phyloP scores from a whole-genome alignment of 2,888 invertebrate species.

The Meganola albula region DNA sequence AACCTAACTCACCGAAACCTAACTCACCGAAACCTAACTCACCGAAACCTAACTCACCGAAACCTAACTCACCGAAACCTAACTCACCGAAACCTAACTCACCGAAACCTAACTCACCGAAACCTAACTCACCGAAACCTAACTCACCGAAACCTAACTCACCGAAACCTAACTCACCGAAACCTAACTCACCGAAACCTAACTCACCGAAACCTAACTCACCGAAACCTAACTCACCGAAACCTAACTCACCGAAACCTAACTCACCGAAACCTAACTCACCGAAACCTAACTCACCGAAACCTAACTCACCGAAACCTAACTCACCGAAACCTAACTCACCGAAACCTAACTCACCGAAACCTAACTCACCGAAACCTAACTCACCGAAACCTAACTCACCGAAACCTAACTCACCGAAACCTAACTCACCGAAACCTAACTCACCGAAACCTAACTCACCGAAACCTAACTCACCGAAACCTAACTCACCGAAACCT shows the following conservation, averaged over 20 bases:
- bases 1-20: slow-evolving; percentile 12
- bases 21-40: slow-evolving; percentile 10
- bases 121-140: slow-evolving; percentile 8
- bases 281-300: no score
- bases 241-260: slow-evolving; percentile 4
- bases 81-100: slow-evolving; percentile 7
- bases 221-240: slow-evolving; percentile 1
- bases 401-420: no score
- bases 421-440: no score
- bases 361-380: no score
- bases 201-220: slow-evolving; percentile 2
- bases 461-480: no score
- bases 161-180: slow-evolving; percentile 1
- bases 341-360: no score
- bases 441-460: no score
- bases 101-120: slow-evolving; percentile 8
- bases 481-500: no score
- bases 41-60: slow-evolving; percentile 9
- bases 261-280: no score
- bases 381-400: no score
- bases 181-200: slow-evolving; percentile 2
- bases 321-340: no score
- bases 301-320: no score
- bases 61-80: slow-evolving; percentile 8
- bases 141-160: slow-evolving; percentile 5